phyloP scores from a whole-genome alignment of 2,113 vertebrate genomes.

The Passer montanus region DNA sequence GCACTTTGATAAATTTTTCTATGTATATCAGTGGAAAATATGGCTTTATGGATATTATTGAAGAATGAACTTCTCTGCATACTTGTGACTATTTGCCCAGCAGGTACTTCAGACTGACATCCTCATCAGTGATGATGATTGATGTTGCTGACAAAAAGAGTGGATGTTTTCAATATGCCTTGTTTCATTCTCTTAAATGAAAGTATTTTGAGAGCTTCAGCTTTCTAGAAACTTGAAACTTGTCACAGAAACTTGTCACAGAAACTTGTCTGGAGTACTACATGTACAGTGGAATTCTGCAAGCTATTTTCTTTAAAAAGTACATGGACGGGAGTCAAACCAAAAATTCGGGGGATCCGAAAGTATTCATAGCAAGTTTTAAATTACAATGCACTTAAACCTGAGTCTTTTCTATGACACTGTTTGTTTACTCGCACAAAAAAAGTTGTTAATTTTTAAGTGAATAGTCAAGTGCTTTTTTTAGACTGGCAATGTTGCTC shows the following conservation, averaged over 20 bases:
- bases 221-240: background rate
- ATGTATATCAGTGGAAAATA: background rate
- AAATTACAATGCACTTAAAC: background rate
- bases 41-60: background rate
- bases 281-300: background rate
- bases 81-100: background rate
- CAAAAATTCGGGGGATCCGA: background rate
- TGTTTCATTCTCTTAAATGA: background rate
- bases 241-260: background rate
- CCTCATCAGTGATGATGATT: background rate
- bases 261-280: background rate
- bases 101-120: background rate
- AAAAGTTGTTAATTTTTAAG: background rate
- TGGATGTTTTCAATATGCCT: background rate
- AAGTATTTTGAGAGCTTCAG: background rate
- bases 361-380: background rate
- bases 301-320: background rate
- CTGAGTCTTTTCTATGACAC: background rate
- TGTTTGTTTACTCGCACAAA: background rate
- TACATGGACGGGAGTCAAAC: background rate
- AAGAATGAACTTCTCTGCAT: background rate
- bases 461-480: background rate
- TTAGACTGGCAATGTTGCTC: background rate
- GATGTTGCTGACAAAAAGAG: background rate
- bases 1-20: background rate